These are phyloP conservation scores for Trypoxylon attenuatum DNA, from an alignment of 2,888 invertebrate genomes.

Conservation along the genomic window DNA sequence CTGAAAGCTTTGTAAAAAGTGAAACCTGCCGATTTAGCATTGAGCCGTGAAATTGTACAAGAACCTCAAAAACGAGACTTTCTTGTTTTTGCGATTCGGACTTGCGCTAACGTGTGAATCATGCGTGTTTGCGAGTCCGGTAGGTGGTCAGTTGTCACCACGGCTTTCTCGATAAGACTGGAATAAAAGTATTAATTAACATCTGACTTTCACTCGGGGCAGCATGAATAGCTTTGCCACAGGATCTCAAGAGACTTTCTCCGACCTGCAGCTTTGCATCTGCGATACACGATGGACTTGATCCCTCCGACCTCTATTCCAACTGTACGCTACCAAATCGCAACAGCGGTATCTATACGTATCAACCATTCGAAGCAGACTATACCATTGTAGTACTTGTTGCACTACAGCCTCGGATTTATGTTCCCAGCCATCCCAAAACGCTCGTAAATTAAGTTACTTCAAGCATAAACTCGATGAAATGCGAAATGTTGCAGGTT, in stretches of 20 bases:
- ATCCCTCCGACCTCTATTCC: constrained; percentile 11
- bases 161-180: constrained; percentile 16
- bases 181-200: constrained; percentile 48
- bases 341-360: too few relatives aligned
- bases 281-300: constrained; percentile 5
- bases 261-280: constrained; percentile 12
- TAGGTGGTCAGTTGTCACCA: neutral
- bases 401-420: too few relatives aligned
- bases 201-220: constrained; percentile 43
- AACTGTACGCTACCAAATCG: constrained; percentile 10
- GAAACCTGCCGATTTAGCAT: constrained; percentile 9
- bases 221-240: constrained; percentile 8
- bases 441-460: too few relatives aligned
- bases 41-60: constrained; percentile 36
- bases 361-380: too few relatives aligned
- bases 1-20: too few relatives aligned
- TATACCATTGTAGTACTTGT: too few relatives aligned
- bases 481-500: too few relatives aligned
- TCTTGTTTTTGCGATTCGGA: constrained; percentile 7
- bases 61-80: constrained; percentile 16
- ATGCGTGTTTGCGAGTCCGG: neutral
- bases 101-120: neutral
- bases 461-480: too few relatives aligned
- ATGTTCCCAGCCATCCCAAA: too few relatives aligned
- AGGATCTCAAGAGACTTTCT: constrained; percentile 38